These are phyloP conservation scores for Polymixis flavicincta DNA, from an alignment of 2,888 invertebrate species.

Conservation along the genomic window DNA sequence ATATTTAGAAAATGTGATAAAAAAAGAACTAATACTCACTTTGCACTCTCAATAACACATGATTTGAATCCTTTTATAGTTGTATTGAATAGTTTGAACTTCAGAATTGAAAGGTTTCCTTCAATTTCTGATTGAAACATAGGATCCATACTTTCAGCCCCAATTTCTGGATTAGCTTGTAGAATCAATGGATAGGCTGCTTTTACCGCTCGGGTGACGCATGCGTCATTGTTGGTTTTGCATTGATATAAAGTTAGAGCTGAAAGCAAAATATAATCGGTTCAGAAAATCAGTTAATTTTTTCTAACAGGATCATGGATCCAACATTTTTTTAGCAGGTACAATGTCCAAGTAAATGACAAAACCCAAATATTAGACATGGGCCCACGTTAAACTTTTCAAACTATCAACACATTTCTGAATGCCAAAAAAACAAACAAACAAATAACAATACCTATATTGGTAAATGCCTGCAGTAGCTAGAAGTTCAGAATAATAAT, in stretches of 20 bases:
- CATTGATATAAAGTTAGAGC: conserved; percentile 63
- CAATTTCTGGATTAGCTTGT: conserved; percentile 64
- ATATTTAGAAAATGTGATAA: background rate
- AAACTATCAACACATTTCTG: background rate
- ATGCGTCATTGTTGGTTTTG: conserved; percentile 65
- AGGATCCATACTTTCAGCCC: conserved; percentile 70
- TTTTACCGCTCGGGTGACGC: conserved; percentile 63
- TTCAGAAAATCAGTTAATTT: background rate
- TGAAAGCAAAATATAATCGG: conserved; percentile 17
- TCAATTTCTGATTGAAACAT: conserved; percentile 66
- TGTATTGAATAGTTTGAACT: conserved; percentile 67
- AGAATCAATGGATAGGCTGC: conserved; percentile 58
- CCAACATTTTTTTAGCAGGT: background rate
- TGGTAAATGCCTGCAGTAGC: too few species aligned
- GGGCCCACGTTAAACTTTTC: background rate
- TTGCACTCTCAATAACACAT: conserved; percentile 67
- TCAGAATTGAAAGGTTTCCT: conserved; percentile 65
- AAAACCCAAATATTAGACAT: background rate
- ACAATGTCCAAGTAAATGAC: background rate
- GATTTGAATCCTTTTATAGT: conserved; percentile 68
- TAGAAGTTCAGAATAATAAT: background rate
- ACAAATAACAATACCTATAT: too few species aligned
- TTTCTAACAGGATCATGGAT: background rate
- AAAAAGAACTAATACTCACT: conserved; percentile 64
- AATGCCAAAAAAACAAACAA: background rate